phyloP scores from a whole-genome alignment of 2,113 vertebrate genomes.

The Copsychus sechellarum region DNA sequence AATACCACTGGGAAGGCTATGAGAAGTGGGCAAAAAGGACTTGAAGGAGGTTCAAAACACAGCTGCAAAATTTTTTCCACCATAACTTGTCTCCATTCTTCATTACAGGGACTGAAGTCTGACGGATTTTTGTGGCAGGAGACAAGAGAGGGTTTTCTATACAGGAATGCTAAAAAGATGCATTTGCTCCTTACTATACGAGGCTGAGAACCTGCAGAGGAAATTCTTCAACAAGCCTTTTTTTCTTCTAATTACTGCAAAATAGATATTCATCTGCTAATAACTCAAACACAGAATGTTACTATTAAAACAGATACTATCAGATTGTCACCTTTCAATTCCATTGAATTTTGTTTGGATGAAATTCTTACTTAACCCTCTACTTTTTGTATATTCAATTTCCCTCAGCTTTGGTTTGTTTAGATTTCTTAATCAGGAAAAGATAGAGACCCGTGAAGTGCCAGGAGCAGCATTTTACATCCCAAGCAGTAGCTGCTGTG shows the following conservation, averaged over 20 bases:
- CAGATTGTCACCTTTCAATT: not conserved
- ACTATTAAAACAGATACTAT: not conserved
- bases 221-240: not conserved
- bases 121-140: not conserved
- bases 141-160: not conserved
- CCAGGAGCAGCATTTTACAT: not conserved
- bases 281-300: not conserved
- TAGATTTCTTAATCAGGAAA: not conserved
- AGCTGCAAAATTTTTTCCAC: not conserved
- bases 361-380: not conserved
- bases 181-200: not conserved
- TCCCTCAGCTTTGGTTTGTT: not conserved
- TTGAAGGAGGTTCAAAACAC: not conserved
- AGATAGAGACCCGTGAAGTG: not conserved
- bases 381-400: not conserved
- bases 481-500: not conserved
- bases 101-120: not conserved
- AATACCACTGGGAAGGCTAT: not conserved
- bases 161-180: not conserved
- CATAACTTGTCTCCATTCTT: not conserved
- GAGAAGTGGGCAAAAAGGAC: not conserved
- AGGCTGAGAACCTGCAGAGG: not conserved
- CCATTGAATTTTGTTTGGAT: not conserved
- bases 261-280: not conserved
- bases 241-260: not conserved